Conservation (phyloP, 1,140 invertebrate genomes). For the Papilio aristodemus region DNA sequence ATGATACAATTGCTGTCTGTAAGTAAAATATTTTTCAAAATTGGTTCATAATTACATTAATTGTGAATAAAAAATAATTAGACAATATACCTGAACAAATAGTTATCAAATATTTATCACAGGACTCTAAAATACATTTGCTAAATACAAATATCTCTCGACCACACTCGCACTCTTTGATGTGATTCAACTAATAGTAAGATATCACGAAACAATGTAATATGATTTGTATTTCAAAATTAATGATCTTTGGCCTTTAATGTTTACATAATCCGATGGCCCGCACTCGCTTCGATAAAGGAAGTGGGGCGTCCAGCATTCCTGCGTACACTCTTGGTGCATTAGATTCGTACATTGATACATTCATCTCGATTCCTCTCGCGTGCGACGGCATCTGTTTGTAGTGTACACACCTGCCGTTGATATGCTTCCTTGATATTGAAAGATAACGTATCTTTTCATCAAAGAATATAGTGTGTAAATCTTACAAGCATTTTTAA, state of each 20-base stretch:
- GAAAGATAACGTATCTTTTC: no score
- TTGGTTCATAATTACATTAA: no score
- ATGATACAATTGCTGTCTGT: no score
- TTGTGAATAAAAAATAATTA: no score
- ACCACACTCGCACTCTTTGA: no score
- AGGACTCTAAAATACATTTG: no score
- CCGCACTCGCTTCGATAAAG: conserved; percentile 1
- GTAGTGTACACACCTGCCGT: not conserved
- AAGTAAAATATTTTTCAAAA: no score
- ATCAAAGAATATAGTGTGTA: no score
- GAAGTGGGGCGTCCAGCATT: conserved; percentile 7
- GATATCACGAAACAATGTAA: not conserved
- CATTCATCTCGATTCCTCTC: not conserved
- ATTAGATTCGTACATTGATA: not conserved
- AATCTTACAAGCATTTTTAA: not conserved
- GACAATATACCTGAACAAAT: no score
- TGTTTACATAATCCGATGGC: not conserved
- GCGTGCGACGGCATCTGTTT: not conserved
- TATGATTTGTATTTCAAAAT: not conserved
- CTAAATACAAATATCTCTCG: no score
- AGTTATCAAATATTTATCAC: no score
- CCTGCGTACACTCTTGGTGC: not conserved
- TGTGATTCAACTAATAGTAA: not conserved
- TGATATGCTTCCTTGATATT: conserved; percentile 2
- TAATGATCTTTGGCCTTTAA: not conserved